Conservation (phyloP, 2,113 vertebrate species). For the Seriola dumerili region DNA sequence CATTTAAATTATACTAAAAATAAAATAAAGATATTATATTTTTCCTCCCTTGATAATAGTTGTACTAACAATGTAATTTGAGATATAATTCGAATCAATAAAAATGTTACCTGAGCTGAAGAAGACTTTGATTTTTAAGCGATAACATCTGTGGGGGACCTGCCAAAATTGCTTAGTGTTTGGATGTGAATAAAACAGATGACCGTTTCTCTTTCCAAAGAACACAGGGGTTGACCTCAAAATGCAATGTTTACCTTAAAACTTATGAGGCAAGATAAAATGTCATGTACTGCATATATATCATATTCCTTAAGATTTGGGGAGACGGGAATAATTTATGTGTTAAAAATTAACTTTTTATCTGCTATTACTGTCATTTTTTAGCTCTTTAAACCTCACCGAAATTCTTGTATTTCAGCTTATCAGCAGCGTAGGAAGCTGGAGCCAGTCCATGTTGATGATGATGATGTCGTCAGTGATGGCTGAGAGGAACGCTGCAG, state of each 20-base stretch:
- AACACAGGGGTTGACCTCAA: background rate
- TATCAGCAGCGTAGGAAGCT: background rate
- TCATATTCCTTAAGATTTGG: background rate
- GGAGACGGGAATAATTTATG: slow-evolving; percentile 5
- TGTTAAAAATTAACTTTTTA: background rate
- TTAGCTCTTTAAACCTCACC: background rate
- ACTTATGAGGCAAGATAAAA: background rate
- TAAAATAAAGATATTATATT: background rate
- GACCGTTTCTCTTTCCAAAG: slow-evolving; percentile 18
- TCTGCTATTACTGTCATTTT: background rate
- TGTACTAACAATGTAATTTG: slow-evolving; percentile 35
- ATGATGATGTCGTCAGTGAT: background rate
- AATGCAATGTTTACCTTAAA: slow-evolving; percentile 28
- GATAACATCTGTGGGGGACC: slow-evolving; percentile 43
- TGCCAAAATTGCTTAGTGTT: slow-evolving; percentile 27
- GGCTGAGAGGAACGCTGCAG: background rate
- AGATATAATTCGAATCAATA: slow-evolving; percentile 37
- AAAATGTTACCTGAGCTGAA: slow-evolving; percentile 17
- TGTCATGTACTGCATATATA: background rate
- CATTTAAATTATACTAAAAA: slow-evolving; percentile 2
- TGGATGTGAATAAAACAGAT: slow-evolving; percentile 35
- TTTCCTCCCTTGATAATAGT: background rate
- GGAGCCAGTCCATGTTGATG: background rate
- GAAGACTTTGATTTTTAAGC: slow-evolving; percentile 39
- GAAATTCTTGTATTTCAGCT: slow-evolving; percentile 5